Conservation (phyloP, 2,888 invertebrate genomes). For the Megalurothrips usitatus region DNA sequence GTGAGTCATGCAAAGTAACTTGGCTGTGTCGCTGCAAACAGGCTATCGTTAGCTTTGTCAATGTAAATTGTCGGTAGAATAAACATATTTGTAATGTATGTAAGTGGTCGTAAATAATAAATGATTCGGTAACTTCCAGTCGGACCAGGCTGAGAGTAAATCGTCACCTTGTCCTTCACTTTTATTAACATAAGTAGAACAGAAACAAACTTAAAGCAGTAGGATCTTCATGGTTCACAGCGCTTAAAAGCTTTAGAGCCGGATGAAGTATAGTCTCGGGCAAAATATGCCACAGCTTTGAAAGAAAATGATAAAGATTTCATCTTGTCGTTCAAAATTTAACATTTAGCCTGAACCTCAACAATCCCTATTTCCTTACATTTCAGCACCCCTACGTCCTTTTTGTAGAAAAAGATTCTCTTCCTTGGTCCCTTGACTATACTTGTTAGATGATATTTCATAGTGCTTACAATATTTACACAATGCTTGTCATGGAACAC, state of each 20-base stretch:
- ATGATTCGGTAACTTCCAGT: neutral
- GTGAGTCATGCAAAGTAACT: neutral
- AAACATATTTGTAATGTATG: neutral
- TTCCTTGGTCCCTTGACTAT: slow-evolving; percentile 22
- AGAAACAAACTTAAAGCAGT: slow-evolving; percentile 7
- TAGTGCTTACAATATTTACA: slow-evolving; percentile 27
- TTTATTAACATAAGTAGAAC: slow-evolving; percentile 19
- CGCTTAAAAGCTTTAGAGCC: slow-evolving; percentile 19
- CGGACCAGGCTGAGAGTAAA: neutral
- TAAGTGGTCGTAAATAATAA: neutral
- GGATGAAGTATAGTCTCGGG: slow-evolving; percentile 16
- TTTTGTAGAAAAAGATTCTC: slow-evolving; percentile 25
- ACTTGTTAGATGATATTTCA: slow-evolving; percentile 18
- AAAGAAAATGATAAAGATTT: neutral
- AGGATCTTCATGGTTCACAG: slow-evolving; percentile 24
- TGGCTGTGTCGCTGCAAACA: neutral
- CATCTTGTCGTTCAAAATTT: neutral
- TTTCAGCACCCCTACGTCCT: slow-evolving; percentile 7
- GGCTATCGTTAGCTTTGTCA: neutral
- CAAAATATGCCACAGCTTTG: slow-evolving; percentile 4
- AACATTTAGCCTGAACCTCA: slow-evolving; percentile 14
- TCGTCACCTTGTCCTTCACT: neutral
- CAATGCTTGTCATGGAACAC: neutral
- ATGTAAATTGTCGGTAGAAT: neutral
- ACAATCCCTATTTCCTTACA: slow-evolving; percentile 17